Percentiles rank a stretch among this genome's conserved stretches.
Conservation (phyloP, 2,113 vertebrate species). For the Ictidomys tridecemlineatus region DNA sequence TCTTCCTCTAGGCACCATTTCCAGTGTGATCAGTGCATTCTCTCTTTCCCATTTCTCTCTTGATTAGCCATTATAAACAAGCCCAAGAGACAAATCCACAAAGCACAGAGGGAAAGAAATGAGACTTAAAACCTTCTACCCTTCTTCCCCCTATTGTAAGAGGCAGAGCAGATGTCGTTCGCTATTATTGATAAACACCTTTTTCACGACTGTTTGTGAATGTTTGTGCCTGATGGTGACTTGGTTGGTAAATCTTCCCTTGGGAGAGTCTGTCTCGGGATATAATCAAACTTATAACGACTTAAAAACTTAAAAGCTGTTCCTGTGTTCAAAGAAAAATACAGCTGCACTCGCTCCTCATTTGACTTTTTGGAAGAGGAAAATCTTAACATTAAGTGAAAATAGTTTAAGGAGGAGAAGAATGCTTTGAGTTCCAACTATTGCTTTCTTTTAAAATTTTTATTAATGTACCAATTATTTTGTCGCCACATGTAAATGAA, state of each 20-base stretch:
- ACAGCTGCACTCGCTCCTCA: conserved; percentile 75
- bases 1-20: background rate
- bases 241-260: conserved; percentile 77
- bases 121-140: background rate
- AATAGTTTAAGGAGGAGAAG: conserved; percentile 75
- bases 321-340: conserved; percentile 78
- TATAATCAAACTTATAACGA: conserved; percentile 80
- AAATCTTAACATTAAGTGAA: conserved; percentile 81
- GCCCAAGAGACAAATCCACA: background rate
- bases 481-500: conserved; percentile 47
- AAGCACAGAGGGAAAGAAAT: conserved; percentile 5
- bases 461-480: conserved; percentile 60
- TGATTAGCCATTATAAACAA: conserved; percentile 10
- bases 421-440: conserved; percentile 67
- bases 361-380: conserved; percentile 79
- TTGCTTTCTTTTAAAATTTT: conserved; percentile 60
- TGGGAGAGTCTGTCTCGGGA: conserved; percentile 77
- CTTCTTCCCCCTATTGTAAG: background rate
- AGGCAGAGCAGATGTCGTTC: conserved; percentile 55
- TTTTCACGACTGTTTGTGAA: conserved; percentile 77
- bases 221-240: conserved; percentile 61
- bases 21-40: background rate
- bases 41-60: background rate
- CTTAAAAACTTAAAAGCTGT: conserved; percentile 74
- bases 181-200: conserved; percentile 72